A percentile compares a stretch with the other conserved stretches of the same genome.
Conservation (phyloP, 2,797 vertebrate species). For the Leucoraja ocellata region DNA sequence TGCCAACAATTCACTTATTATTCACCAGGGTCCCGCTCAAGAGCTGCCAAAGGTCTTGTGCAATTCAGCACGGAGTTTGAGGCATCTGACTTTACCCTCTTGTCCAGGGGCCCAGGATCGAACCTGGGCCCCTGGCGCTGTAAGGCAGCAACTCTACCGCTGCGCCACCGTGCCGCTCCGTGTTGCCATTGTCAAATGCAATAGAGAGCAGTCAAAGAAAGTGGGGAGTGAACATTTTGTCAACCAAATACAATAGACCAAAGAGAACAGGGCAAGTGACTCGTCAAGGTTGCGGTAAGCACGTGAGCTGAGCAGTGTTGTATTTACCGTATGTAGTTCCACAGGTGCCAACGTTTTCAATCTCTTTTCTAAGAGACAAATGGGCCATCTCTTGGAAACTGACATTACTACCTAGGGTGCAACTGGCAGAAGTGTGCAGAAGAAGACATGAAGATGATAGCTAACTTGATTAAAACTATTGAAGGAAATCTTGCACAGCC, state of each 20-base stretch:
- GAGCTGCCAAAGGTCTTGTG: not conserved
- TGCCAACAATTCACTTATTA: not conserved
- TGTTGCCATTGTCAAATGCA: not conserved
- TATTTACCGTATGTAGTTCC: not conserved
- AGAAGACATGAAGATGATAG: not conserved
- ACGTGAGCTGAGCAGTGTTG: not conserved
- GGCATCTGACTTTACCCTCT: not conserved
- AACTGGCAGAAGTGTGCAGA: not conserved
- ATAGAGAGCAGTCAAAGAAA: not conserved
- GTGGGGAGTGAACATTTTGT: not conserved
- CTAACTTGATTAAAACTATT: slow-evolving; percentile 21
- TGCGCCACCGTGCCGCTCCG: too few relatives aligned
- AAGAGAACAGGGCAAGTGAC: not conserved
- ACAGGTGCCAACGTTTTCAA: slow-evolving; percentile 1
- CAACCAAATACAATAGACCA: not conserved
- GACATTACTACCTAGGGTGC: slow-evolving; percentile 22
- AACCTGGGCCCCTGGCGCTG: too few relatives aligned
- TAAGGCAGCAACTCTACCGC: too few relatives aligned
- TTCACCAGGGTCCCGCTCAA: not conserved
- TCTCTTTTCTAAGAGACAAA: not conserved
- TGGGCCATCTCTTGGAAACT: not conserved
- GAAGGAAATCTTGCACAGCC: not conserved
- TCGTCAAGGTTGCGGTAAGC: too few relatives aligned
- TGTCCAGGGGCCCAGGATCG: too few relatives aligned
- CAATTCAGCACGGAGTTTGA: not conserved